phyloP scores from a whole-genome alignment of 2,888 invertebrate genomes.

The Caenorhabditis panamensis region DNA sequence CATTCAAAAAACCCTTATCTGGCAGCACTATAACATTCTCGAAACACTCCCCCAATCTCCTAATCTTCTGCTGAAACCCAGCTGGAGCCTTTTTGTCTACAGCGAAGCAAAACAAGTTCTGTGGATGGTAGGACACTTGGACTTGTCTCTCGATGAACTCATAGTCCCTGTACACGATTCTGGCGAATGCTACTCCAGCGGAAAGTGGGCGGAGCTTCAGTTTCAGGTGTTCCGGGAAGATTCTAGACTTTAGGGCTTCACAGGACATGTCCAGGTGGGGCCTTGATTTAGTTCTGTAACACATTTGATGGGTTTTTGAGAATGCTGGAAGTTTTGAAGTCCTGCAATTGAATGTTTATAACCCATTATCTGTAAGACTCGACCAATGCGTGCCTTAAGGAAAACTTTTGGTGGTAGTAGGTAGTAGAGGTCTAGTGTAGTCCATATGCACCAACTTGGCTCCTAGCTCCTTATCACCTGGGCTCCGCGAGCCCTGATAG shows the following conservation, averaged over 20 bases:
- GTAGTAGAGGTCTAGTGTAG: no score
- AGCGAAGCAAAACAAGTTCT: slow-evolving; percentile 50
- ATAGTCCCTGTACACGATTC: slow-evolving; percentile 62
- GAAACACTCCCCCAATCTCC: slow-evolving; percentile 30
- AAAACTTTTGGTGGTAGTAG: no score
- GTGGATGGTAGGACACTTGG: slow-evolving; percentile 53
- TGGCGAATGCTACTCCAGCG: slow-evolving; percentile 44
- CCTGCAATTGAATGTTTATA: neutral
- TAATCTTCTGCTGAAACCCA: slow-evolving; percentile 29
- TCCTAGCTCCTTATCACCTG: no score
- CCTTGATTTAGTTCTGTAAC: neutral
- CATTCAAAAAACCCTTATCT: slow-evolving; percentile 5
- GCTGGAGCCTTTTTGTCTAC: slow-evolving; percentile 36
- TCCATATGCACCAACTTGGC: no score
- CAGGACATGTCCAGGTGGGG: neutral
- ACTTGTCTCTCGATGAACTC: slow-evolving; percentile 62
- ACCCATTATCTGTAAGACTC: no score
- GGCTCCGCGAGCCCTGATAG: no score
- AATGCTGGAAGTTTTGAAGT: no score
- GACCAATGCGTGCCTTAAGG: no score
- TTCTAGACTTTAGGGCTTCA: neutral
- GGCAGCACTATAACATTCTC: slow-evolving; percentile 41
- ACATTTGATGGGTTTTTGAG: neutral
- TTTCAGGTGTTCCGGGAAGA: neutral
- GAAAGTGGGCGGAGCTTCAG: neutral